phyloP scores from a whole-genome alignment of 2,113 vertebrate species.

The Chamaetylas fuelleborni region DNA sequence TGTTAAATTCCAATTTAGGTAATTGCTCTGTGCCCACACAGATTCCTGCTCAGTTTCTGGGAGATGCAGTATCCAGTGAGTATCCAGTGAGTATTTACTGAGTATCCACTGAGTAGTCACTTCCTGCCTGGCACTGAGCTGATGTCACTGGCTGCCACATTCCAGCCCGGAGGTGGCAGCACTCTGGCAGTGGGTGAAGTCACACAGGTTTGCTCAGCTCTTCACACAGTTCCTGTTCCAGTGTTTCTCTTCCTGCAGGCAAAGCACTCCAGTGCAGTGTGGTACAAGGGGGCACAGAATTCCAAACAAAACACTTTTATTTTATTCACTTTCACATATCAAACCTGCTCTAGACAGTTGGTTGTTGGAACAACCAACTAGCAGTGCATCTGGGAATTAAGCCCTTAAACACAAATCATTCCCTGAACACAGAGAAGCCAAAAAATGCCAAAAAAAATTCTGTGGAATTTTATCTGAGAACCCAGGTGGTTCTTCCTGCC shows the following conservation, averaged over 20 bases:
- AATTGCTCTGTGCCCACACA: constrained; percentile 4
- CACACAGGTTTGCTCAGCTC: neutral
- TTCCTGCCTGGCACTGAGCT: constrained; percentile 17
- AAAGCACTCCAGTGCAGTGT: neutral
- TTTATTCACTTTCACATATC: neutral
- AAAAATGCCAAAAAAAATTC: neutral
- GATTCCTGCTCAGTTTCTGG: constrained; percentile 14
- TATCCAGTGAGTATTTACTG: neutral
- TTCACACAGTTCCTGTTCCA: neutral
- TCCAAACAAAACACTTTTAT: neutral
- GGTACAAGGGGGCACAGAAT: neutral
- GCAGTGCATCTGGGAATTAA: neutral
- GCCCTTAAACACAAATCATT: neutral
- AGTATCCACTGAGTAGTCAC: neutral
- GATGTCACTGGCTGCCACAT: neutral
- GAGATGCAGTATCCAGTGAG: neutral
- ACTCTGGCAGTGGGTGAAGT: neutral
- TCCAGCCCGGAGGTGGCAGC: neutral
- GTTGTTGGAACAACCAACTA: neutral
- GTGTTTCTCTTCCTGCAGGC: neutral
- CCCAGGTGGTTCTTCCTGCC: neutral
- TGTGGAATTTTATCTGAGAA: neutral
- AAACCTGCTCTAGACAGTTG: neutral
- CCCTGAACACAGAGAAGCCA: neutral
- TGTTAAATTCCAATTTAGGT: neutral